A percentile compares a stretch with the other conserved stretches of the same genome.
Conservation (phyloP, 2,797 vertebrate genomes). For the Emys orbicularis region DNA sequence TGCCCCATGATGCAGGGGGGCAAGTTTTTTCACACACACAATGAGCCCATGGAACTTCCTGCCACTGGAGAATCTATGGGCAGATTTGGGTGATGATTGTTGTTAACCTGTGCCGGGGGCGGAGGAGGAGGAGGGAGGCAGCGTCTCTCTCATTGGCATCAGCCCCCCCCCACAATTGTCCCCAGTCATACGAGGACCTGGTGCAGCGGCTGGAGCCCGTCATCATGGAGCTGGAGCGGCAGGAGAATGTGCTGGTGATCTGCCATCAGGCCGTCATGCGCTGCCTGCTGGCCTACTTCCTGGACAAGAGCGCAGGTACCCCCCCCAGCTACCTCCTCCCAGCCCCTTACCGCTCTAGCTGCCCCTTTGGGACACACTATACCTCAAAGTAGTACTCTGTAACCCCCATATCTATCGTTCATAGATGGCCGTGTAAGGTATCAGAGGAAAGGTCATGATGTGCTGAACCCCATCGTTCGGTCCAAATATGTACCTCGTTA, state of each 20-base stretch:
- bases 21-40: not conserved
- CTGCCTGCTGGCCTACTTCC: conserved; percentile 94
- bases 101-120: too few species aligned
- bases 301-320: conserved; percentile 92
- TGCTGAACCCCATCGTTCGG: too few species aligned
- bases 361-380: too few species aligned
- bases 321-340: too few species aligned
- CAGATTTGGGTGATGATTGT: too few species aligned
- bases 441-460: too few species aligned
- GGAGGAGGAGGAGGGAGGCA: not conserved
- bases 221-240: conserved; percentile 96
- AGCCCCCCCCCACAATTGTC: not conserved
- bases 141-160: not conserved
- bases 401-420: too few species aligned
- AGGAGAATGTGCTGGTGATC: conserved; percentile 93
- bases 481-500: too few species aligned
- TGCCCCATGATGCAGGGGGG: not conserved
- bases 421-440: too few species aligned
- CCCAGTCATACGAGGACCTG: conserved; percentile 93
- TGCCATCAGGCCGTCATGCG: conserved; percentile 96
- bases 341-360: not conserved
- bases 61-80: too few species aligned
- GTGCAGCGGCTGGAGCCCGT: conserved; percentile 94
- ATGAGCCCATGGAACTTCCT: too few species aligned
- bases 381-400: too few species aligned